phyloP scores from a whole-genome alignment of 2,888 invertebrate genomes.

The Acanthosepion esculentum region DNA sequence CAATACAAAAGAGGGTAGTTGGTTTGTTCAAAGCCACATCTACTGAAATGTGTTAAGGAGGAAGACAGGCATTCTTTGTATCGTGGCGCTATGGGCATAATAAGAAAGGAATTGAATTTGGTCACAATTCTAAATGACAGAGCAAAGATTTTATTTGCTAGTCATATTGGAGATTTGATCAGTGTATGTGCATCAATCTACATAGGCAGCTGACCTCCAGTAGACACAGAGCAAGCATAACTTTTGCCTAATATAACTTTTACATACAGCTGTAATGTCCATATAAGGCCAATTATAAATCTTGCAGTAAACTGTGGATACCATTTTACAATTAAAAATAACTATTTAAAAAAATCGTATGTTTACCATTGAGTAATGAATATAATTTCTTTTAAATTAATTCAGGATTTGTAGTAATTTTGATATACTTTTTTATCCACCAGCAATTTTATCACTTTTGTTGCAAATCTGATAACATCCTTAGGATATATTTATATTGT shows the following conservation, averaged over 20 bases:
- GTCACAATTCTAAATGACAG: constrained; percentile 23
- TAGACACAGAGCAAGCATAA: background rate
- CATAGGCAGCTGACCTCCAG: background rate
- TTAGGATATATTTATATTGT: too few relatives aligned
- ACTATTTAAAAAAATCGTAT: too few relatives aligned
- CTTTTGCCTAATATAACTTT: background rate
- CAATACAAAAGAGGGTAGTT: background rate
- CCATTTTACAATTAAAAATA: too few relatives aligned
- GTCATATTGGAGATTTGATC: constrained; percentile 20
- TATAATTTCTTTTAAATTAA: too few relatives aligned
- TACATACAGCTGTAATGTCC: too few relatives aligned
- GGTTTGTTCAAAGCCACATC: background rate
- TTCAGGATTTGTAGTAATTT: too few relatives aligned
- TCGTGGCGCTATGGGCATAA: constrained; percentile 1
- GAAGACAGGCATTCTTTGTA: background rate
- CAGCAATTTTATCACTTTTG: too few relatives aligned
- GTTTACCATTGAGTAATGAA: too few relatives aligned
- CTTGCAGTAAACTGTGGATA: too few relatives aligned
- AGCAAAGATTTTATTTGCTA: constrained; percentile 22
- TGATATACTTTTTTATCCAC: too few relatives aligned
- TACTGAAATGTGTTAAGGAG: background rate
- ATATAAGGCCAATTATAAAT: too few relatives aligned
- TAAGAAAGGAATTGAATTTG: background rate
- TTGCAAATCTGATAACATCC: too few relatives aligned
- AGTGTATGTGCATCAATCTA: constrained; percentile 11